Percentiles rank a stretch among this genome's conserved stretches.
These are phyloP conservation scores for Ginglymostoma cirratum DNA, from an alignment of 2,113 vertebrate species.

Conservation along the genomic window DNA sequence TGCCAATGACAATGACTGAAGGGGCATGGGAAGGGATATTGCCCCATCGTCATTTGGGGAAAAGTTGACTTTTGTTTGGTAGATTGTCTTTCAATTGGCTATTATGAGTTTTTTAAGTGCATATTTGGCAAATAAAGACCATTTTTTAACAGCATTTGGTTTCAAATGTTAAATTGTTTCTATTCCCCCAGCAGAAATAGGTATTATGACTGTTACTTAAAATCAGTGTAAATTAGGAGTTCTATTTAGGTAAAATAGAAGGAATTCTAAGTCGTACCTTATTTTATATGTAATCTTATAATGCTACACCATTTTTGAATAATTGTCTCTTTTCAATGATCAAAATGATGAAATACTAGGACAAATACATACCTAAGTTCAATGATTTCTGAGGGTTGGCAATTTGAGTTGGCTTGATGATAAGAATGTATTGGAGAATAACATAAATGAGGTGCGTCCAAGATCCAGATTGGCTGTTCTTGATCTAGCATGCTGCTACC, in stretches of 20 bases:
- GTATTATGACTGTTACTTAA: neutral
- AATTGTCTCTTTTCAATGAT: no score
- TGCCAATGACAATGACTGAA: neutral
- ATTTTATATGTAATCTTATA: neutral
- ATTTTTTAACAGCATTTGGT: neutral
- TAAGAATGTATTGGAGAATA: no score
- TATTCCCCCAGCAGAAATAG: neutral
- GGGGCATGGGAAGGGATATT: neutral
- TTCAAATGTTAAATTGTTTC: constrained; percentile 5
- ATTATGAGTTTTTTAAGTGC: neutral
- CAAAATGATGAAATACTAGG: no score
- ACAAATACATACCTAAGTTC: no score
- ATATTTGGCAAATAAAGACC: neutral
- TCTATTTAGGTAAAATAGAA: no score
- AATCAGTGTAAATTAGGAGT: neutral
- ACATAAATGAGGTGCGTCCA: no score
- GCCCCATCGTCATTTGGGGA: neutral
- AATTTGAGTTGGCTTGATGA: no score
- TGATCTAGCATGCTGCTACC: no score
- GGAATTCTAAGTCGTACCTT: neutral
- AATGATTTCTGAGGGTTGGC: no score
- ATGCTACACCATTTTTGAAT: neutral
- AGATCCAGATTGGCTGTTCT: no score
- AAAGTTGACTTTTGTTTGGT: neutral
- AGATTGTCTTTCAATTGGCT: neutral